These are phyloP conservation scores for Calephelis nemesis DNA, from an alignment of 1,140 invertebrate genomes.

Conservation along the genomic window DNA sequence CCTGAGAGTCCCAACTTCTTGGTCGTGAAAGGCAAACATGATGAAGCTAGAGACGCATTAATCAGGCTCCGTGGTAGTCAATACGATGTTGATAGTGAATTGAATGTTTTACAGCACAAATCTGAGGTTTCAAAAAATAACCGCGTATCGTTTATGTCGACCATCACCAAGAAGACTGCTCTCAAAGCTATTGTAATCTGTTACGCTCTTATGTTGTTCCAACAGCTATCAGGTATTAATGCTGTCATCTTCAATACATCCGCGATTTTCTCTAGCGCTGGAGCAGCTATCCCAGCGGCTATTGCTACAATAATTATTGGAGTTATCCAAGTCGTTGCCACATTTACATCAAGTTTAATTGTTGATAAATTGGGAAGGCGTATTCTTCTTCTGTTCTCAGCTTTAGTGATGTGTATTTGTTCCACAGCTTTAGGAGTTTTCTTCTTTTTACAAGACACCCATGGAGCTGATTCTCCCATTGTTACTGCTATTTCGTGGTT, in stretches of 20 bases:
- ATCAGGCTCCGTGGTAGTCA: constrained; percentile 83
- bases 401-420: constrained; percentile 81
- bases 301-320: constrained; percentile 87
- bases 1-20: constrained; percentile 87
- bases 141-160: constrained; percentile 76
- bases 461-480: constrained; percentile 68
- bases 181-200: constrained; percentile 86
- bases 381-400: constrained; percentile 84
- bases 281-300: constrained; percentile 78
- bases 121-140: constrained; percentile 78
- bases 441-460: constrained; percentile 81
- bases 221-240: constrained; percentile 92
- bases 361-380: constrained; percentile 88
- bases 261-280: constrained; percentile 85
- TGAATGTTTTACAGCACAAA: constrained; percentile 81
- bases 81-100: constrained; percentile 82
- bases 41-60: constrained; percentile 83
- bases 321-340: constrained; percentile 87
- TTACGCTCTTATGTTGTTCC: constrained; percentile 90
- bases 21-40: constrained; percentile 80
- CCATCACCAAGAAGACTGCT: constrained; percentile 81
- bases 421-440: constrained; percentile 82
- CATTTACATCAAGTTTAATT: constrained; percentile 84
- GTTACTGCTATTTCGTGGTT: constrained; percentile 83
- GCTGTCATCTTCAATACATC: constrained; percentile 91